Evolutionary conservation across 92 coral and sea anemone species (phyloP), one percentile per base, ranked within the genome.

Genomic region (Umimayanthus kanabou): DNA sequence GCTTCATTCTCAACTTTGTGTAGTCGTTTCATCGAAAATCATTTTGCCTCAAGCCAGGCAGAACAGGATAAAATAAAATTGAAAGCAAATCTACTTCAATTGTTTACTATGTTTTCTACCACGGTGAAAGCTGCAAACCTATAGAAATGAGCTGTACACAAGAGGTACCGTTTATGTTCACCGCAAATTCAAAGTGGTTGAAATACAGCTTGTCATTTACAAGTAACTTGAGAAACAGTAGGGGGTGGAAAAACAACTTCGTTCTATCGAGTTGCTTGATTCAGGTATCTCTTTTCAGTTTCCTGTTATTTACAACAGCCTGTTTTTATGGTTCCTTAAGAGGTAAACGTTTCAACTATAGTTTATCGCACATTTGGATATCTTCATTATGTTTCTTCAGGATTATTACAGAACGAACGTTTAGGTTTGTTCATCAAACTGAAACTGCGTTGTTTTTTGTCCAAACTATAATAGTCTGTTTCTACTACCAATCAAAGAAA

Each of bases 191-290:
- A 66, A 66, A 66, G 9, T 66, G 30, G 5, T 66, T 66, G 73
- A 66, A 67, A 67, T 67, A 67, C 73, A 67, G 73, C 73, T 67
- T 67, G 73, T 67, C 73, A 67, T 67, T 67, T 67, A 22, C 73
- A 20, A 5, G 73, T n/a, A 67, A 67, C 73, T n/a, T 67, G 73
- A 23, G 30, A 23, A 67, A 67, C 28, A 67, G 25, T 67, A 67
- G 73, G 30, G 73, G 10, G 73, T 67, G 26, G 73, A 23, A 67
- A 65, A 67, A 67, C 73, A 67, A 67, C 73, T 67, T 67, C 30
- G 30, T 67, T 67, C 73, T 67, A 5, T 23, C 29, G 30, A 67
- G 73, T 67, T 67, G 73, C 73, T 67, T 67, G 73, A 67, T 23
- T 67, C 73, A 23, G 29, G 73, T 67, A 65, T 65, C 3, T 65